A percentile compares a stretch with the other conserved stretches of the same genome.
Evolutionary conservation across 2,113 vertebrate genomes (phyloP).

Genomic region (Phylloscopus trochiloides): DNA sequence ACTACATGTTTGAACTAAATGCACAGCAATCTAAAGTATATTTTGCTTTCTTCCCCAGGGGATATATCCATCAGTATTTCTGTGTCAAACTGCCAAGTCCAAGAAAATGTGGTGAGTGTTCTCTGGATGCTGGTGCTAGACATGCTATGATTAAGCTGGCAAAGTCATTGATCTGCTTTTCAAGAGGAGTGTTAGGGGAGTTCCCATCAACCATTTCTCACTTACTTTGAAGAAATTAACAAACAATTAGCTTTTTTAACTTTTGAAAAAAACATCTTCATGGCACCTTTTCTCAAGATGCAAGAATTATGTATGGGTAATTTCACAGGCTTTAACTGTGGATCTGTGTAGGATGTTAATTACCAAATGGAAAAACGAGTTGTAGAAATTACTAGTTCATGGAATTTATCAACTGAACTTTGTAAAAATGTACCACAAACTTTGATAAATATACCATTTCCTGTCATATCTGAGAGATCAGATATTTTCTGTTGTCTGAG

Average conservation of each 20-base stretch:
- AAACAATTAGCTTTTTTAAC: background rate
- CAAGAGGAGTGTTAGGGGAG: background rate
- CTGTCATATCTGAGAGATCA: background rate
- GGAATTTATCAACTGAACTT: background rate
- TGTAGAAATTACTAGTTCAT: background rate
- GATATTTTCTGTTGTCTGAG: background rate
- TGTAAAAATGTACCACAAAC: background rate
- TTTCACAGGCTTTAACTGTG: background rate
- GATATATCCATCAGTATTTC: constrained; percentile 95
- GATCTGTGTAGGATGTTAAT: background rate
- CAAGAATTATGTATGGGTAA: background rate
- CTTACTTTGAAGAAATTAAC: constrained; percentile 7
- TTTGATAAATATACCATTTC: background rate
- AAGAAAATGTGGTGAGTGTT: constrained; percentile 94
- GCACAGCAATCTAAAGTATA: constrained; percentile 21
- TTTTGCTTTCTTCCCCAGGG: constrained; percentile 78
- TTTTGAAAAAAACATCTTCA: background rate
- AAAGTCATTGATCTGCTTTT: constrained; percentile 33
- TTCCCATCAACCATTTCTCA: background rate
- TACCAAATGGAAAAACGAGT: background rate
- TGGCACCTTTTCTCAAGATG: background rate
- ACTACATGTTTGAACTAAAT: constrained; percentile 22
- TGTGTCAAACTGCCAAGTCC: constrained; percentile 95
- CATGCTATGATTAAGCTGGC: background rate
- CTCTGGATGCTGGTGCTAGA: constrained; percentile 10